Conservation (phyloP, 2,888 invertebrate species). For the Boloria euphrosyne region DNA sequence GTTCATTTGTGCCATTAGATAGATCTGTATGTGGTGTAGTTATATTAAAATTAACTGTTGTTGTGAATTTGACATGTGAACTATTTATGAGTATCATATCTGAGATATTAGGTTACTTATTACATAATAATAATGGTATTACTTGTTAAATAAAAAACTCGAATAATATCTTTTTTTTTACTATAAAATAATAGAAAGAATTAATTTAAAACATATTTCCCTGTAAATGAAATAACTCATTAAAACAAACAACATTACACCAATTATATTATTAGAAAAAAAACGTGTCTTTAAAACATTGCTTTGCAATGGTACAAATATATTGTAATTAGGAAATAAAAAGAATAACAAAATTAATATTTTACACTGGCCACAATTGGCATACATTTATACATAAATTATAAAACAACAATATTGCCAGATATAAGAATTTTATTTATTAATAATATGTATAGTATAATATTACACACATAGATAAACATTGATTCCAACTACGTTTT, state of each 20-base stretch:
- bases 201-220: background rate
- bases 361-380: too few relatives aligned
- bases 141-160: conserved; percentile 44
- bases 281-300: background rate
- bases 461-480: too few relatives aligned
- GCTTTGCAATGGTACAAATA: background rate
- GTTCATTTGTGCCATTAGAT: conserved; percentile 37
- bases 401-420: too few relatives aligned
- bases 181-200: conserved; percentile 5
- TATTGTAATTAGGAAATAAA: too few relatives aligned
- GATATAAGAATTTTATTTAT: too few relatives aligned
- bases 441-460: too few relatives aligned
- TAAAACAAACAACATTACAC: background rate
- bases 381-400: too few relatives aligned
- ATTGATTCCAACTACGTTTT: too few relatives aligned
- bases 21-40: conserved; percentile 28
- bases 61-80: conserved; percentile 37
- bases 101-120: conserved; percentile 60
- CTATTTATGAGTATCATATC: conserved; percentile 41
- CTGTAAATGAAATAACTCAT: background rate
- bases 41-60: conserved; percentile 36
- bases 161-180: conserved; percentile 22
- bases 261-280: background rate
- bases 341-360: too few relatives aligned
- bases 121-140: conserved; percentile 49